Evolutionary conservation across 2,797 vertebrate genomes (phyloP), one percentile per base, ranked within the genome.

Genomic region (Capromys pilorides): DNA sequence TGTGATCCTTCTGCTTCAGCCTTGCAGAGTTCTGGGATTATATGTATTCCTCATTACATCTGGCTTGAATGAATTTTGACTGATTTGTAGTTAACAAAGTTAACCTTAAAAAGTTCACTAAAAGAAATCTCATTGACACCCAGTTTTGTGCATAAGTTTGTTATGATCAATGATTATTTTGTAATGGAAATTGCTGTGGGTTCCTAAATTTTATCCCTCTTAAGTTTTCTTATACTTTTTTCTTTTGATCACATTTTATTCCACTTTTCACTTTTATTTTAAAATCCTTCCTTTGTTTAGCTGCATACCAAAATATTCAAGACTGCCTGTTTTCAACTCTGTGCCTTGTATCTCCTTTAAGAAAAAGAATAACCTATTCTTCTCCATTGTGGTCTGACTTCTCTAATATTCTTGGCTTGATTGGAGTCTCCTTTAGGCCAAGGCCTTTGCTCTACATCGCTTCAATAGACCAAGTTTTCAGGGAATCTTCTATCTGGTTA

Each of bases 401-500:
- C 45, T 90, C 22, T 86, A 16, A 71, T 59, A 75, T 51, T 21
- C 31, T 31, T 93, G 78, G 51, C 26, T 75, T n/a, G 39, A 22
- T 51, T 61, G 1, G 78, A 51, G 78, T 16, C 66, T 77, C 33
- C 26, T 69, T 78, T n/a, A 80, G 45, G 19, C 1, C 26, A 91
- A 57, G 18, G 26, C 7, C 10, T 77, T 81, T 88, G 33, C n/a
- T 93, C 36, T 83, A n/a, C 36, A 82, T 95, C 31, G 57, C 49
- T 96, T 88, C 69, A 94, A 61, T 61, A 71, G 69, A 86, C 36
- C 28, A 64, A 62, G n/a, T 81, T 93, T 95, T 90, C 41, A 81
- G 78, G 73, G 57, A 80, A 67, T n/a, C n/a, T 62, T 82, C 83
- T 24, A 12, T 26, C 3, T 45, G 67, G 5, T 87, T 93, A 33